Percentiles rank a stretch among this genome's conserved stretches.
phyloP scores from a whole-genome alignment of 2,797 vertebrate species.

The Lateolabrax maculatus region DNA sequence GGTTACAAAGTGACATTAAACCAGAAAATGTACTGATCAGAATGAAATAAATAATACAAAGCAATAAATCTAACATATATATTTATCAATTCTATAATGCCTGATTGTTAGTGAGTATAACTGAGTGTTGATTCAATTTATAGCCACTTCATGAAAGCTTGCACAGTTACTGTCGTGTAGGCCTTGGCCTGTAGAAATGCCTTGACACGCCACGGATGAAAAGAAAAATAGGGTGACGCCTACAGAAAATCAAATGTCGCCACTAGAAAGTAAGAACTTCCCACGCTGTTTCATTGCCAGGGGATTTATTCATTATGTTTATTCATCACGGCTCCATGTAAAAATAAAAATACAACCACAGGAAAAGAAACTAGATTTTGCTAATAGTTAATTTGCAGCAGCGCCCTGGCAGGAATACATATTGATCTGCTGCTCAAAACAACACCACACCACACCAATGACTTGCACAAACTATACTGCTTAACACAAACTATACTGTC shows the following conservation, averaged over 20 bases:
- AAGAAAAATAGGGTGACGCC: background rate
- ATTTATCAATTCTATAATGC: background rate
- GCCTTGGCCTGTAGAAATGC: background rate
- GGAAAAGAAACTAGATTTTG: background rate
- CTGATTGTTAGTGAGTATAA: constrained; percentile 16
- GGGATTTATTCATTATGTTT: constrained; percentile 17
- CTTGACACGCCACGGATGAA: constrained; percentile 3
- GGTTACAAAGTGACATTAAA: background rate
- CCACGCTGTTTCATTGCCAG: constrained; percentile 19
- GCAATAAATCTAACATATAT: background rate
- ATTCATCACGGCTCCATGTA: too few relatives aligned
- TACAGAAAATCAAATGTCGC: constrained; percentile 28
- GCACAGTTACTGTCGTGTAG: background rate
- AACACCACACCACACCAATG: background rate
- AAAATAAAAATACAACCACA: constrained; percentile 11
- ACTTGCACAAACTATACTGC: too few relatives aligned
- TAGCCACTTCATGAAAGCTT: constrained; percentile 1
- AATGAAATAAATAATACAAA: background rate
- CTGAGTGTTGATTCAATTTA: background rate
- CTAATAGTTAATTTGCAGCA: background rate
- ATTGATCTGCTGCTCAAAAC: constrained; percentile 13
- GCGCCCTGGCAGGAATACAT: background rate
- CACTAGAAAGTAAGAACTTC: constrained; percentile 22
- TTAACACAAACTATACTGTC: background rate
- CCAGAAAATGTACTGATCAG: background rate